Evolutionary conservation across 2,888 invertebrate species (phyloP), one percentile per base, ranked within the genome.

Genomic region (Pseudococcus viburni): DNA sequence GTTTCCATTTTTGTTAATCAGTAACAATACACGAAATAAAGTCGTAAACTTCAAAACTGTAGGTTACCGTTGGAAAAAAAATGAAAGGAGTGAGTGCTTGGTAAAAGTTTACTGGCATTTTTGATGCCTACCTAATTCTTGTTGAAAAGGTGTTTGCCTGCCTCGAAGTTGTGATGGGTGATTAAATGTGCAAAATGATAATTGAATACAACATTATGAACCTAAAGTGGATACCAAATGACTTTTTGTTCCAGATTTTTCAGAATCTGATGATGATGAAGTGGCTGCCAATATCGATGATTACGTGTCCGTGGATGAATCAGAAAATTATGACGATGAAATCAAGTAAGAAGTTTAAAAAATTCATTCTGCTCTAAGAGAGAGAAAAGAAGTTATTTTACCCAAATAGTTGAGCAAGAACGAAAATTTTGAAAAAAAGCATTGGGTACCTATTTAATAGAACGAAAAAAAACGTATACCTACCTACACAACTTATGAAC

Each of bases 251-350:
- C 22, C 73, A 89, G 89, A 86, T 89, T 89, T 88, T 26, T 26
- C 64, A n/a, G 19, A 59, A n/a, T 22, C 89, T n/a, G 89, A 89
- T 46, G 89, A 89, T 12, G 89, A 89, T 87, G 89, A 89, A 84
- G 77, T 87, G 9, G 89, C 89, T 17, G 73, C 89, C 5, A 89
- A 89, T 22, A 89, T 89, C 6, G 89, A 89, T 68, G 89, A 89
- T 22, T 89, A 89, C 86, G 88, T 88, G 22, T 85, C 88, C 59
- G 84, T 84, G n/a, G 77, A 89, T 19, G 89, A 89, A 26, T 89
- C 87, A 33, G 89, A 89, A 17, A 89, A 86, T 51, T 89, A 89
- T 68, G 89, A 89, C 11, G 88, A 87, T 17, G 80, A 64, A 19
- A 85, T n/a, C n/a, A 39, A 39, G 85, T 85, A 55, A 55, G 55